These are phyloP conservation scores for Sterrhoptilus dennistouni DNA, from an alignment of 2,113 vertebrate genomes.

Conservation along the genomic window DNA sequence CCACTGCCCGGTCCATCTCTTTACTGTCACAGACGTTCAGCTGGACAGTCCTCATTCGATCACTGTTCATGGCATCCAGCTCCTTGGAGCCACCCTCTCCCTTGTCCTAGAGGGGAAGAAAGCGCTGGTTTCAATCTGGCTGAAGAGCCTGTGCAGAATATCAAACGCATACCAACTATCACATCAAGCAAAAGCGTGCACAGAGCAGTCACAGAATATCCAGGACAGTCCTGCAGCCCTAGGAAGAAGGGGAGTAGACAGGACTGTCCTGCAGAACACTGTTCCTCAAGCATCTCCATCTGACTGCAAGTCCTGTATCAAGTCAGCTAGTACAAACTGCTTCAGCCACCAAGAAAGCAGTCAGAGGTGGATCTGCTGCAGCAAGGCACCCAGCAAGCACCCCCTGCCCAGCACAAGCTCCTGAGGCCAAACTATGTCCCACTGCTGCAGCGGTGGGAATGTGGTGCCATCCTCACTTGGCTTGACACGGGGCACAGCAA, in stretches of 20 bases:
- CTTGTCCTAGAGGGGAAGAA: slow-evolving; percentile 67
- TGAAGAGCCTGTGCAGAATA: background rate
- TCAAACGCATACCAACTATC: background rate
- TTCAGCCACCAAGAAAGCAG: background rate
- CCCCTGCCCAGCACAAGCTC: background rate
- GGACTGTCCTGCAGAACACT: background rate
- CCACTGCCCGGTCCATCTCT: slow-evolving; percentile 70
- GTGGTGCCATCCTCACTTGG: background rate
- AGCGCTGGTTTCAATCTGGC: background rate
- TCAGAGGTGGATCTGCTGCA: background rate
- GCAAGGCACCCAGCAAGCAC: background rate
- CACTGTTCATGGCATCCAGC: slow-evolving; percentile 76
- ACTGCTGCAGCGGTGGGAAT: fast-evolving
- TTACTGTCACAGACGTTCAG: slow-evolving; percentile 77
- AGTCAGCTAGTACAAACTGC: background rate
- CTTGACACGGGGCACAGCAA: fast-evolving
- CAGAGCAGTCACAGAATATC: background rate
- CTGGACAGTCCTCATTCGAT: slow-evolving; percentile 76
- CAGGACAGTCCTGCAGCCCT: background rate
- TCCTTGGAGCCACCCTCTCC: slow-evolving; percentile 73
- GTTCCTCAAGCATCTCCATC: background rate
- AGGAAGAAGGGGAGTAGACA: background rate
- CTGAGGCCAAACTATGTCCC: background rate
- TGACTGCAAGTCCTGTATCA: background rate
- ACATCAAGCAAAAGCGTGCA: background rate